These are phyloP conservation scores for Pseudopodoces humilis DNA, from an alignment of 2,113 vertebrate species.

Conservation along the genomic window DNA sequence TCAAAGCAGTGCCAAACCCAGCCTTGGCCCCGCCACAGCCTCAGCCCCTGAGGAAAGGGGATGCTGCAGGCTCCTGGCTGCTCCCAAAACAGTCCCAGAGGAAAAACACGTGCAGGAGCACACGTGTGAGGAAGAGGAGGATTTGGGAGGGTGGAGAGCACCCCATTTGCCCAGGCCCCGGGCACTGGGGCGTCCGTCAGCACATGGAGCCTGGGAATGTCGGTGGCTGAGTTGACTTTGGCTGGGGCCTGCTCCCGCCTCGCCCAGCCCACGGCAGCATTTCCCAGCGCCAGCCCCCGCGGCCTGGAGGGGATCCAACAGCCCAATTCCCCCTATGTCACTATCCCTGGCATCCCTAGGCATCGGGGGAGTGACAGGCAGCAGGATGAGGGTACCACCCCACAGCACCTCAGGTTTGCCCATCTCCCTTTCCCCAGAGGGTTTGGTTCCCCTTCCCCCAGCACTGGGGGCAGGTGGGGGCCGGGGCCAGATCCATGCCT, in stretches of 20 bases:
- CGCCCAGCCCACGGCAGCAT: background rate
- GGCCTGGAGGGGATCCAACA: background rate
- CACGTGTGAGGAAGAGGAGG: background rate
- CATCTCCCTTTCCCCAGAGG: fast-evolving
- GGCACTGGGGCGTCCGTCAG: background rate
- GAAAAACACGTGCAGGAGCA: background rate
- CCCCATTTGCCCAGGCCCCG: background rate
- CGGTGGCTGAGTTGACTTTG: constrained; percentile 11
- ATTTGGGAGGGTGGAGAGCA: background rate
- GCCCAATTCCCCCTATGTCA: background rate
- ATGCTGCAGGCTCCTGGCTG: background rate
- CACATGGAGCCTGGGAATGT: background rate
- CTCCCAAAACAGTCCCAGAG: background rate
- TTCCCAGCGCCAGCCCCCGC: background rate
- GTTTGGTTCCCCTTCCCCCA: background rate
- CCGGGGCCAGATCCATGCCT: background rate
- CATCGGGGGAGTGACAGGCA: fast-evolving
- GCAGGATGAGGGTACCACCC: too few relatives aligned
- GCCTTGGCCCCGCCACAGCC: fast-evolving
- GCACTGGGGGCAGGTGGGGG: background rate
- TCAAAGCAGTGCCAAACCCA: background rate
- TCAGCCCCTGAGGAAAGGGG: background rate
- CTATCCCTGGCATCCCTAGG: background rate
- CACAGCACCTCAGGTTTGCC: fast-evolving
- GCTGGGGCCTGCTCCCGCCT: background rate